Evolutionary conservation across 1,140 invertebrate species (phyloP), one percentile per base, ranked within the genome.

Genomic region (Brachionus rubens): DNA sequence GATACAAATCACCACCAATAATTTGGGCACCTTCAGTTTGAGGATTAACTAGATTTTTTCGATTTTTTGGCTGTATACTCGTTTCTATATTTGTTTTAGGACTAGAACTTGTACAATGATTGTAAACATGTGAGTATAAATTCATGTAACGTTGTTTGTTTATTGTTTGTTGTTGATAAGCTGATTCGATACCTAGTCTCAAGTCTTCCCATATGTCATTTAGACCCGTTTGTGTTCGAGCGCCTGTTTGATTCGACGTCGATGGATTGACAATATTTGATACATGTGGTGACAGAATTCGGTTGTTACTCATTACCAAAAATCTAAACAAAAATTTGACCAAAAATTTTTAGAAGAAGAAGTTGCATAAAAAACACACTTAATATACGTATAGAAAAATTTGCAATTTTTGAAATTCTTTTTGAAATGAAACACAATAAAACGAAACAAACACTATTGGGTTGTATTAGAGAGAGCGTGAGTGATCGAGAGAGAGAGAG

Each of bases 91-190:
- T 48, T 14, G 30, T 21, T 26, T 75, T 54, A 43, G 24, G 19
- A 41, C 21, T 54, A 3, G 48, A 24, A 46, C 72, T 75, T 46
- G 48, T 75, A 21, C 72, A 75, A 47, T 75, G 48, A 24, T 75
- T 56, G 47, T 75, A 75, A 16, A 75, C 72, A 28, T 75, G 50
- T 50, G 72, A 21, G 36, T 75, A 75, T 1, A 75, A 12, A 9
- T 21, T 54, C 48, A 75, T 75, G 36, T 75, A 75, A 30, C 48
- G 28, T 7, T 41, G n/a, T 43, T 41, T 75, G 30, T 14, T 56
- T 7, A 75, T 75, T 56, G 72, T 54, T 75, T 59, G 72, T 28
- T 54, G 48, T 54, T 75, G 50, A 40, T 75, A 75, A 75, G 14
- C 50, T 30, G 19, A 5, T 36, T 75, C 33, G n/a, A 75, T 75